Conservation (phyloP, 2,888 invertebrate species). For the Mesopsocus fuscifrons region DNA sequence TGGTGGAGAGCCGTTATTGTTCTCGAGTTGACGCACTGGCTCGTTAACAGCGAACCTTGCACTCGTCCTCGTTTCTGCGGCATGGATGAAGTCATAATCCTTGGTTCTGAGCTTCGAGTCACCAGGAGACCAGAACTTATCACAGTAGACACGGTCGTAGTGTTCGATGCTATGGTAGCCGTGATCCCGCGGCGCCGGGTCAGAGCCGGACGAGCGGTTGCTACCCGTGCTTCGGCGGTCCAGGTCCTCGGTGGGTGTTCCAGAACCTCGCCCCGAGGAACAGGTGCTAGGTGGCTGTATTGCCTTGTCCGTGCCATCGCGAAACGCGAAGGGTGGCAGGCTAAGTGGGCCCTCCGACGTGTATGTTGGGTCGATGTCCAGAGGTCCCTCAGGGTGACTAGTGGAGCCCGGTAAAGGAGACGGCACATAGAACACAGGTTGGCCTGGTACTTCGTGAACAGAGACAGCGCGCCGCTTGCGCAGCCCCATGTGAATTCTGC, state of each 20-base stretch:
- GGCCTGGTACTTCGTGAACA: conserved; percentile 38
- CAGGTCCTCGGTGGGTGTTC: conserved; percentile 15
- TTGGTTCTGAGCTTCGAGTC: conserved; percentile 3
- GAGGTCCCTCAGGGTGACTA: conserved; percentile 1
- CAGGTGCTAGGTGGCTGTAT: conserved; percentile 13
- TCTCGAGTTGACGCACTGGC: conserved; percentile 4
- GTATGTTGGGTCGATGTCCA: conserved; percentile 3
- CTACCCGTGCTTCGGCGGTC: conserved; percentile 16
- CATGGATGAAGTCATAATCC: conserved; percentile 8
- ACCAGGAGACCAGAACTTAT: conserved; percentile 6
- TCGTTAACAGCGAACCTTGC: conserved; percentile 8
- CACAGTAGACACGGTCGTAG: conserved; percentile 7
- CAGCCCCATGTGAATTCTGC: conserved; percentile 42
- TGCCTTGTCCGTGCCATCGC: conserved; percentile 22
- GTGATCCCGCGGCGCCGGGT: conserved; percentile 20
- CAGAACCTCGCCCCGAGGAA: conserved; percentile 15
- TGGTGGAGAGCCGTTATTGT: background rate
- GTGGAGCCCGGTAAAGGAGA: conserved; percentile 25
- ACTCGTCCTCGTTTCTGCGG: conserved; percentile 1
- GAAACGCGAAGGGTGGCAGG: conserved; percentile 27
- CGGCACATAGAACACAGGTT: conserved; percentile 47
- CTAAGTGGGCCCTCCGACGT: conserved; percentile 24
- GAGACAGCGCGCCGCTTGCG: conserved; percentile 44
- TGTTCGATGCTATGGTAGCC: conserved; percentile 23
- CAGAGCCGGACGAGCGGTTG: conserved; percentile 15